phyloP scores from a whole-genome alignment of 2,113 vertebrate species.

The Puntigrus tetrazona region DNA sequence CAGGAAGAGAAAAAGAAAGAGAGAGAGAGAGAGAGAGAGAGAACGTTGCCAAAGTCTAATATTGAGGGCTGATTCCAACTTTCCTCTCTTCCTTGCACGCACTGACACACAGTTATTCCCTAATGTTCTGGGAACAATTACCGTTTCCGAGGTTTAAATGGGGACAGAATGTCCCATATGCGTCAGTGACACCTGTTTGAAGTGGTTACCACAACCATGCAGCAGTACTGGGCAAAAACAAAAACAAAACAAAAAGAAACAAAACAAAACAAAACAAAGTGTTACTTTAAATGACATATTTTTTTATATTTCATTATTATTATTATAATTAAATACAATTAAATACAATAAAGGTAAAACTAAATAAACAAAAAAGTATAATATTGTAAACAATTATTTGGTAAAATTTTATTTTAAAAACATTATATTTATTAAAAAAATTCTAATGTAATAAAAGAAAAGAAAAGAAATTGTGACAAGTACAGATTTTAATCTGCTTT shows the following conservation, averaged over 20 bases:
- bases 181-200: conserved; percentile 45
- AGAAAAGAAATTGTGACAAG: not conserved
- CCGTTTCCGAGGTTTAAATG: conserved; percentile 37
- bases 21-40: conserved; percentile 34
- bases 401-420: not conserved
- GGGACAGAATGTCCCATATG: conserved; percentile 35
- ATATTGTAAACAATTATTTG: not conserved
- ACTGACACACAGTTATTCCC: conserved; percentile 34
- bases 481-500: no score
- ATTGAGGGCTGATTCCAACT: conserved; percentile 50
- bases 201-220: conserved; percentile 2
- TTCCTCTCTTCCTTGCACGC: conserved; percentile 50
- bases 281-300: not conserved
- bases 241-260: not conserved
- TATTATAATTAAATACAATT: not conserved
- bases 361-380: not conserved
- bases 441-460: not conserved
- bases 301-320: not conserved
- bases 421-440: not conserved
- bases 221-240: not conserved
- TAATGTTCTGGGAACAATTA: conserved; percentile 52
- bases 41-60: conserved; percentile 24
- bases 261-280: not conserved
- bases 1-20: conserved; percentile 1
- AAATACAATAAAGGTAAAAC: not conserved